phyloP scores from a whole-genome alignment of 2,888 invertebrate species.

The Kuschelorhynchus macadamiae region DNA sequence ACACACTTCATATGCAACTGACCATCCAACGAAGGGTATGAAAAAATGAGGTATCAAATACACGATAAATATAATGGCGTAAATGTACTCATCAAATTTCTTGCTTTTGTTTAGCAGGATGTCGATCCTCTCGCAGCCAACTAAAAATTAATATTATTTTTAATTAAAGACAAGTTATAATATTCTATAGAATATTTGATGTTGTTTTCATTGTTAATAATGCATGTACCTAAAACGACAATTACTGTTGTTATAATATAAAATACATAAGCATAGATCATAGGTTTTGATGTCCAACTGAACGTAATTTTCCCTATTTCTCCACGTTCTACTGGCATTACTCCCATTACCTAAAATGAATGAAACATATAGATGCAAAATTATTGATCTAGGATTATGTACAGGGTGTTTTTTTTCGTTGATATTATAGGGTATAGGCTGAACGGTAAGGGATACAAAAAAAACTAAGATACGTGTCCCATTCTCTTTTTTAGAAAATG shows the following conservation, averaged over 20 bases:
- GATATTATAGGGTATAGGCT: too few species aligned
- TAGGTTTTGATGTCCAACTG: conserved; percentile 75
- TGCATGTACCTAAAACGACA: conserved; percentile 68
- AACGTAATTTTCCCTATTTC: conserved; percentile 73
- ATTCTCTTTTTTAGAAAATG: background rate
- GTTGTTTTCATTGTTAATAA: too few species aligned
- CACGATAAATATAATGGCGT: conserved; percentile 77
- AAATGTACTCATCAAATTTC: conserved; percentile 80
- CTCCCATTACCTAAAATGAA: conserved; percentile 71
- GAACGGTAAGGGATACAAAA: too few species aligned
- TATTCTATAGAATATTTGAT: too few species aligned
- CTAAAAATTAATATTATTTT: too few species aligned
- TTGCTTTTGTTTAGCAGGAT: conserved; percentile 74
- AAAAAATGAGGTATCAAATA: conserved; percentile 80
- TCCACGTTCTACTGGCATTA: conserved; percentile 74
- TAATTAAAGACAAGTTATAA: too few species aligned
- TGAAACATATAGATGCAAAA: too few species aligned
- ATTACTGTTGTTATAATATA: conserved; percentile 73
- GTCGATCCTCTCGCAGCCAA: conserved; percentile 75
- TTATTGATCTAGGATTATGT: too few species aligned
- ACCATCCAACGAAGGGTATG: conserved; percentile 81
- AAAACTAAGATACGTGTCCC: too few species aligned
- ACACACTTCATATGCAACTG: conserved; percentile 78
- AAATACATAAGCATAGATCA: conserved; percentile 77
- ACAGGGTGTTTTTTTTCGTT: too few species aligned